Percentiles rank a stretch among this genome's conserved stretches.
These are phyloP conservation scores for Procambarus virginalis DNA, from an alignment of 1,140 invertebrate species.

Conservation along the genomic window DNA sequence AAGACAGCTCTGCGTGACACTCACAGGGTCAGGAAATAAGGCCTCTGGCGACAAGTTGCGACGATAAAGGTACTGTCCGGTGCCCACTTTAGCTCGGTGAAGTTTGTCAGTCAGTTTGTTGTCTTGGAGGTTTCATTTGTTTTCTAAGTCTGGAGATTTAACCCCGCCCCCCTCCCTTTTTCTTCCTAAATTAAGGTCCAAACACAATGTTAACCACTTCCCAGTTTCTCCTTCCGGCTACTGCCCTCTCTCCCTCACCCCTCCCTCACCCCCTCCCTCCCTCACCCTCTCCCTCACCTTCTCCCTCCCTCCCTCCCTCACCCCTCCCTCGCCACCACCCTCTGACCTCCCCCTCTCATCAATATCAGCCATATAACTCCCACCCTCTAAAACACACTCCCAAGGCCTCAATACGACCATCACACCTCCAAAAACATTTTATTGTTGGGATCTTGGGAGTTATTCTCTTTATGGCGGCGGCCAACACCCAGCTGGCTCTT, in stretches of 20 bases:
- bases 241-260: not conserved
- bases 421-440: slow-evolving; percentile 28
- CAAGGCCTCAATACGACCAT: slow-evolving; percentile 8
- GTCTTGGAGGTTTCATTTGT: no score
- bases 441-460: slow-evolving; percentile 27
- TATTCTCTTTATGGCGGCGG: slow-evolving; percentile 24
- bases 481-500: not conserved
- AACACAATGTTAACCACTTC: no score
- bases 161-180: not conserved
- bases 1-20: no score
- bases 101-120: no score
- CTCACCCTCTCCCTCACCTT: not conserved
- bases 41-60: no score
- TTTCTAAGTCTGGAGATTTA: no score
- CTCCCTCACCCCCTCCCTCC: no score
- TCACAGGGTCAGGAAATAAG: no score
- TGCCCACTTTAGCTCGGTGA: no score
- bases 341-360: not conserved
- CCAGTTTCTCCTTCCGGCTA: not conserved
- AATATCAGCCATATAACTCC: slow-evolving; percentile 15
- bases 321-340: no score
- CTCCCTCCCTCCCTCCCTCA: no score
- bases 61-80: no score
- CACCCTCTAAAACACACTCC: slow-evolving; percentile 13
- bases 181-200: not conserved